Percentiles rank a stretch among this genome's conserved stretches.
Conservation (phyloP, 2,797 vertebrate species). For the Menidia menidia region DNA sequence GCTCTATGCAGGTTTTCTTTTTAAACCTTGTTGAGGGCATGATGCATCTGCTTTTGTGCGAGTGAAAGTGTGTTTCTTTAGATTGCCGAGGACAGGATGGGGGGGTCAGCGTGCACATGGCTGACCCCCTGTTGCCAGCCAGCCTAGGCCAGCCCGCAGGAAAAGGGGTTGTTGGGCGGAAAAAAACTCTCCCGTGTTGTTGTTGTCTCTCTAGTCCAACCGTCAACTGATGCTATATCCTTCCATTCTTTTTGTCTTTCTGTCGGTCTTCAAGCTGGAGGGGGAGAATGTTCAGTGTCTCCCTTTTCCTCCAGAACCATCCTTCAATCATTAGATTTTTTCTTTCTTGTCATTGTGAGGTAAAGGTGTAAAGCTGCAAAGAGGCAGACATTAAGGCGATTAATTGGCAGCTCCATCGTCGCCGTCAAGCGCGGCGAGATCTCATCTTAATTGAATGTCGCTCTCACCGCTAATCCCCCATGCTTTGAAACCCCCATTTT, state of each 20-base stretch:
- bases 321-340: slow-evolving; percentile 57
- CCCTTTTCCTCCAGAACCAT: slow-evolving; percentile 25
- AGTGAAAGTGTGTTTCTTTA: slow-evolving; percentile 14
- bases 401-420: slow-evolving; percentile 75
- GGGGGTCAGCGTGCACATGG: slow-evolving; percentile 77
- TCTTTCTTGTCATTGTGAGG: slow-evolving; percentile 44
- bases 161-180: slow-evolving; percentile 53
- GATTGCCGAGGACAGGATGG: slow-evolving; percentile 61
- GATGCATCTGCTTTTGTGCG: not conserved
- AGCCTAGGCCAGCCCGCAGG: slow-evolving; percentile 59
- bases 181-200: slow-evolving; percentile 10
- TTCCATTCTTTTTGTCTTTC: not conserved
- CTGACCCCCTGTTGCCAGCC: slow-evolving; percentile 50
- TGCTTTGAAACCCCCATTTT: slow-evolving; percentile 74
- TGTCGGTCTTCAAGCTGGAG: slow-evolving; percentile 9
- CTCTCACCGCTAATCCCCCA: slow-evolving; percentile 75
- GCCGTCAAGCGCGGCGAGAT: slow-evolving; percentile 58
- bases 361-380: slow-evolving; percentile 63
- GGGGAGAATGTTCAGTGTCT: slow-evolving; percentile 12
- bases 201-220: not conserved
- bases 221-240: not conserved
- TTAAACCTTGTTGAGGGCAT: not conserved
- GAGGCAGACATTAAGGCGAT: slow-evolving; percentile 77
- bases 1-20: not conserved
- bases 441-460: slow-evolving; percentile 84